A percentile compares a stretch with the other conserved stretches of the same genome.
Conservation (phyloP, 2,113 vertebrate genomes). For the Anhinga anhinga region DNA sequence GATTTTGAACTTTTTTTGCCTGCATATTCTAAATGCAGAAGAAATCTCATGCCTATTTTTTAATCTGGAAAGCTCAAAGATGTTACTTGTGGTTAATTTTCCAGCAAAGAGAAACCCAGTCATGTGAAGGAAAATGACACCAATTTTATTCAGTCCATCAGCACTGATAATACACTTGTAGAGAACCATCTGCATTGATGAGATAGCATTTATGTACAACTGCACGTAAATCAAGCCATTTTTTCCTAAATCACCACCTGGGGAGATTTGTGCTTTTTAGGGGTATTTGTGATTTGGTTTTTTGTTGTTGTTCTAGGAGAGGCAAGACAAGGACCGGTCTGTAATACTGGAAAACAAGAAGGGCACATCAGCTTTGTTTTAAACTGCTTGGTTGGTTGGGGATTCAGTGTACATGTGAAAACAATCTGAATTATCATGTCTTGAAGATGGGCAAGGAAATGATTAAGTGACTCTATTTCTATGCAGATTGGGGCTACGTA, state of each 20-base stretch:
- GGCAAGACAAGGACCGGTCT: background rate
- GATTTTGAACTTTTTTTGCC: background rate
- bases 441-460: background rate
- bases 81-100: slow-evolving; percentile 4
- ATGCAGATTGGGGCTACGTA: background rate
- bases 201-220: background rate
- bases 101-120: background rate
- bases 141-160: slow-evolving; percentile 34
- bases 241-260: background rate
- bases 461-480: slow-evolving; percentile 50
- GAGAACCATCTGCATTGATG: background rate
- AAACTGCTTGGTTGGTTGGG: background rate
- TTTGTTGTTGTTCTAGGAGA: background rate
- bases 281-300: background rate
- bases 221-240: background rate
- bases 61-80: background rate
- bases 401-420: background rate
- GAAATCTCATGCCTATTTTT: background rate
- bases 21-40: background rate
- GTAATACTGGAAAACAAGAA: background rate
- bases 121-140: slow-evolving; percentile 17
- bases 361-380: background rate
- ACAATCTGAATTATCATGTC: background rate
- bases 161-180: background rate
- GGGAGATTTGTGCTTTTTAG: background rate